Evolutionary conservation across 2,113 vertebrate species (phyloP).

Genomic region (Atrichornis clamosus): DNA sequence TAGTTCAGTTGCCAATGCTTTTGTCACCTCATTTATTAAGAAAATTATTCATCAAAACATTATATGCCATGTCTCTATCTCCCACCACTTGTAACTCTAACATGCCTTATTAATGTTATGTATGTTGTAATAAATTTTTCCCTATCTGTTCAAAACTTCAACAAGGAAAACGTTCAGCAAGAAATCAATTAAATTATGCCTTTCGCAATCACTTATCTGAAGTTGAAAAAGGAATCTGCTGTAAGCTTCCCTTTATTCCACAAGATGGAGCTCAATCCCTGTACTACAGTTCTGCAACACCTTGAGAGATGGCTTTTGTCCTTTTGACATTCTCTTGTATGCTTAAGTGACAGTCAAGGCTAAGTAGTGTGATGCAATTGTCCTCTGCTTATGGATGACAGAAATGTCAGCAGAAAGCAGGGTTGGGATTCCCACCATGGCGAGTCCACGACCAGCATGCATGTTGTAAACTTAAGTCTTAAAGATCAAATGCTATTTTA

Average conservation of each 20-base stretch:
- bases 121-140: background rate
- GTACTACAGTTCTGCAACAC: background rate
- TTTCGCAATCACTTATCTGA: background rate
- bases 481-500: background rate
- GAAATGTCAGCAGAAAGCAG: background rate
- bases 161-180: background rate
- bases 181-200: background rate
- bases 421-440: background rate
- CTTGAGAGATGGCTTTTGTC: accelerated
- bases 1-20: background rate
- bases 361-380: background rate
- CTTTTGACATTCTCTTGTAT: background rate
- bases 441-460: background rate
- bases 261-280: constrained; percentile 40
- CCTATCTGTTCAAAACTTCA: background rate
- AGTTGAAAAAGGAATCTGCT: background rate
- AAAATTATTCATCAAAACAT: background rate
- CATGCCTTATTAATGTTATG: background rate
- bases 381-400: background rate
- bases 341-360: background rate
- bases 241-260: background rate
- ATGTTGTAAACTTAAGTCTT: background rate
- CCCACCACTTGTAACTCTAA: background rate
- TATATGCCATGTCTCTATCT: background rate
- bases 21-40: background rate